Evolutionary conservation across 2,888 invertebrate species (phyloP), one percentile per base, ranked within the genome.

Genomic region (Tinea pellionella): DNA sequence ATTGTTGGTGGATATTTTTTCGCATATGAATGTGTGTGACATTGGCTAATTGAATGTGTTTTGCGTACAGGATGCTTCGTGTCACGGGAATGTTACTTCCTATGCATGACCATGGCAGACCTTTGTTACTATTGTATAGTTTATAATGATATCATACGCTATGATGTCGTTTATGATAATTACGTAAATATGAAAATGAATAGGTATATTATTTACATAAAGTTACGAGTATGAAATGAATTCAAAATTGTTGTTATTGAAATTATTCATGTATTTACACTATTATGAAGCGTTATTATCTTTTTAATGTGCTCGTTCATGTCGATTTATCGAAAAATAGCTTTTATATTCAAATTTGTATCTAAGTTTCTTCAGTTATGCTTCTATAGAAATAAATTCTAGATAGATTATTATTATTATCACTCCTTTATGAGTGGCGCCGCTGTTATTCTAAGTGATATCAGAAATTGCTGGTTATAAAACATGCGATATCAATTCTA

Each of bases 1-100:
- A 59, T 43, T 59, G 43, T 41, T 59, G 37, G 30, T 30, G n/a
- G 30, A n/a, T n/a, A 59, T 47, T 59, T 59, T 59, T 59, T 59
- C 30, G 59, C 43, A 59, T 29, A 59, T 47, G 29, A 47, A 43
- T 32, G 59, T 29, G 16, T 47, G 59, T 15, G n/a, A 24, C 30
- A 24, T 15, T 18, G 42, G 30, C 24, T 59, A 59, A 59, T 59
- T 59, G 19, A 59, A 32, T 57, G 57, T 53, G 18, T 32, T 32
- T 57, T 32, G 32, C 32, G 32, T n/a, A 32, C 57, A 57, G 57
- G 57, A 57, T 32, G 57, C 19, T 57, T 2, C 8, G 19, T 57
- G 32, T 57, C 57, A 57, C 32, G 19, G 57, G 57, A 55, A 30
- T 32, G 57, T 30, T 24, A 32, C 19, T 32, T 57, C 57, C 57